Percentiles rank a stretch among this genome's conserved stretches.
Evolutionary conservation across 2,113 vertebrate genomes (phyloP).

Genomic region (Microtus richardsoni): DNA sequence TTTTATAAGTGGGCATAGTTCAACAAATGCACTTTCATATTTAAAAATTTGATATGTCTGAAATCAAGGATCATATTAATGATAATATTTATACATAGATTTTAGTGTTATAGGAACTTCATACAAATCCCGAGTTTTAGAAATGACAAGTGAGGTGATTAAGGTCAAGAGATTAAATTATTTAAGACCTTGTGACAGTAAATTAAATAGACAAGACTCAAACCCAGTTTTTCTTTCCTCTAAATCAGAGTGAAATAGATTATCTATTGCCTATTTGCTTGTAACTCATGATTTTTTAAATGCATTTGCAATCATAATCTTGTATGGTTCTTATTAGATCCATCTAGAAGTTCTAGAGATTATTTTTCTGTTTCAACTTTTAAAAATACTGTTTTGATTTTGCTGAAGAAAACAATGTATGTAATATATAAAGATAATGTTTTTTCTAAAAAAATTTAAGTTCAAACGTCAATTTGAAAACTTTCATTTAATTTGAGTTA

Average conservation of each 20-base stretch:
- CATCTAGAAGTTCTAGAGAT: slow-evolving; percentile 24
- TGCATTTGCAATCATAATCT: slow-evolving; percentile 1
- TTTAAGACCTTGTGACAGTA: slow-evolving; percentile 43
- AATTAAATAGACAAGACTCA: slow-evolving; percentile 55
- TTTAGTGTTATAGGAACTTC: slow-evolving; percentile 38
- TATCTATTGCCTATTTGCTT: slow-evolving; percentile 47
- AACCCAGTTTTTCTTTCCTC: slow-evolving; percentile 49
- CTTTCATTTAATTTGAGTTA: slow-evolving; percentile 37
- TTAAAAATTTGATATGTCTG: slow-evolving; percentile 7
- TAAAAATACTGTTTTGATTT: slow-evolving; percentile 18
- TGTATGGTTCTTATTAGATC: neutral
- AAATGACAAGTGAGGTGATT: slow-evolving; percentile 45
- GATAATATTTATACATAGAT: neutral
- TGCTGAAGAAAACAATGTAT: neutral
- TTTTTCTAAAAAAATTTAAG: neutral
- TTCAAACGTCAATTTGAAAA: slow-evolving; percentile 34
- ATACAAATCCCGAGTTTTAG: slow-evolving; percentile 42
- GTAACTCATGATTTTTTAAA: slow-evolving; percentile 45
- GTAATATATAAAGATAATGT: neutral
- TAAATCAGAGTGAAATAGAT: slow-evolving; percentile 44
- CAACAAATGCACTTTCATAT: neutral
- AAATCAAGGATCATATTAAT: neutral
- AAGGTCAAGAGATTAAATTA: slow-evolving; percentile 70
- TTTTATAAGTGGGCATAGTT: slow-evolving; percentile 17
- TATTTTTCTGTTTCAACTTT: slow-evolving; percentile 28